Evolutionary conservation across 2,797 vertebrate genomes (phyloP), one percentile per base, ranked within the genome.

Genomic region (Cynopterus sphinx): DNA sequence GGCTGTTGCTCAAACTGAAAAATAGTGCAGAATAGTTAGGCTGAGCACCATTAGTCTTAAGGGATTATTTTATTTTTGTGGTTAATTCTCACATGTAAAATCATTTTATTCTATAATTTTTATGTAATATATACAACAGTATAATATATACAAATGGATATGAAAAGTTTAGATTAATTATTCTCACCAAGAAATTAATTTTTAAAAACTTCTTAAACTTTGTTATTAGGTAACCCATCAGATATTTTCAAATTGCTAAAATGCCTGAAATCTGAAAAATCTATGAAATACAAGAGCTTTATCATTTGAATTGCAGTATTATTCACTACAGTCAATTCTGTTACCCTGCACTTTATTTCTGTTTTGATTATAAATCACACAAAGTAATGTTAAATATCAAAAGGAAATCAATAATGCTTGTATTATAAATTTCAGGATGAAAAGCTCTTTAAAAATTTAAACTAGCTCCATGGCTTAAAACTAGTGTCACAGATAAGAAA

Each of bases 71-170:
- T 77, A 77, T 93, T 96, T 87, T 90, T 84, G 65, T 75, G 71
- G 49, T 74, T 90, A 74, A 84, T 92, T 97, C 36, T 75, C 59
- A 96, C 36, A 87, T 59, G 31, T 16, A 87, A 93, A 79, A 93
- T 92, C 78, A 51, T 95, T 97, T 97, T 94, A 61, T 85, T 97
- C 78, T 57, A 81, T 82, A 91, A 91, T 65, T 95, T 90, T 51
- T 16, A 49, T 49, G 15, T 49, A 16, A 49, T 49, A 49, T 16
- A 49, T 49, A 49, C 33, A 95, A 68, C 13, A 93, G 36, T 88
- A 22, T 3, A 73, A 28, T 59, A 94, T 73, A 78, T 73, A 89
- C 46, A 81, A 19, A 77, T 73, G 67, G 68, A 70, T 36, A 84
- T 26, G 2, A 96, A 96, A 96, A 89, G 49, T 95, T 88, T 84